Evolutionary conservation across 2,888 invertebrate genomes (phyloP), one percentile per base, ranked within the genome.

Genomic region (Brachypalpus laphriformis): DNA sequence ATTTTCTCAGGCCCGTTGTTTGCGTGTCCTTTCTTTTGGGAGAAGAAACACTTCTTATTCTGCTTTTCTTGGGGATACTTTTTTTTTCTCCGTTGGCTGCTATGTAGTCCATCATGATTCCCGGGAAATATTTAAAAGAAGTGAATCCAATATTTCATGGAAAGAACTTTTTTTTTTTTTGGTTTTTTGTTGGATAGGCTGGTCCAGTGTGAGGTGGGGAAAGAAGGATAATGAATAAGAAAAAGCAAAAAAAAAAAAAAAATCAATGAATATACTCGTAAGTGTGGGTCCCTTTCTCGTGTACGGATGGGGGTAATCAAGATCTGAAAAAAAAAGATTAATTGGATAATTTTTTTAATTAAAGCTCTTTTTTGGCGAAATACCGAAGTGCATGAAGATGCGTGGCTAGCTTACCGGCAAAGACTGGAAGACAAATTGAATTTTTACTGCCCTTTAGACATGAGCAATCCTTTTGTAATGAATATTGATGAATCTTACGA

Each of bases 271-370:
- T 56, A 34, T 65, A n/a, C n/a, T n/a, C n/a, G n/a, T n/a, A 28
- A 72, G 89, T 89, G 88, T 87, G 89, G 88, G 88, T 31, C 42
- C 16, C 14, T 14, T 14, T 54, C 2, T 14, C 40, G 5, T 40
- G 51, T 7, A 14, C 40, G 68, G 75, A 59, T 37, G 61, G 57
- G 85, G 59, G 59, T 63, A 78, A 56, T 66, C 49, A 61, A 37
- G 54, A 47, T 34, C 75, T 82, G 51, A 70, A 81, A 74, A 86
- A 80, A 80, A 42, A 76, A 85, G 75, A 85, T 76, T 76, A 75
- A 85, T 81, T 81, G 85, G 71, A 76, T 70, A 71, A 76, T 61
- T 80, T 83, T n/a, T 85, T 81, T 85, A 85, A 85, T 85, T 85
- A 85, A 75, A 81, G 47, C 66, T 8, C 45, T 71, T 61, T 77